Evolutionary conservation across 1,140 invertebrate genomes (phyloP).

Genomic region (Arion vulgaris): DNA sequence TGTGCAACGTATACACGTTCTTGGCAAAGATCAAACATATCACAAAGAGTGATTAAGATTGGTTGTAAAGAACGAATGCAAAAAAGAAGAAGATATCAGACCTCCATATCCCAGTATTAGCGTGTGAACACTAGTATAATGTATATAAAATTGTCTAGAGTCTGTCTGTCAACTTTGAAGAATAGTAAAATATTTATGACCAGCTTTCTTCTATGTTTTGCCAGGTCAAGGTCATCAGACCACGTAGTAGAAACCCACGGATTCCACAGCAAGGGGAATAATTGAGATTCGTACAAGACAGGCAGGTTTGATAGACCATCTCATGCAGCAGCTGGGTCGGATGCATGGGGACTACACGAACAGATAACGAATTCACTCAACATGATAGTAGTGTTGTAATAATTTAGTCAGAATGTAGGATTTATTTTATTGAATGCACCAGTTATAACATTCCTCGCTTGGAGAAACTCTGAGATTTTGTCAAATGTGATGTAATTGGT

Average conservation of each 20-base stretch:
- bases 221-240: slow-evolving; percentile 1
- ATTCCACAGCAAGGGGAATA: neutral
- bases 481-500: neutral
- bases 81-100: no score
- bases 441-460: neutral
- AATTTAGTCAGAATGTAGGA: neutral
- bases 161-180: no score
- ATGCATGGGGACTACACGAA: slow-evolving; percentile 46
- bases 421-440: neutral
- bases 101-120: no score
- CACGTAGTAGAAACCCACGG: slow-evolving; percentile 2
- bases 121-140: no score
- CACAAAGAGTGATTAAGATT: no score
- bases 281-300: slow-evolving; percentile 63
- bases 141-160: no score
- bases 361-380: neutral
- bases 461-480: neutral
- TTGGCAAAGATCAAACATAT: no score
- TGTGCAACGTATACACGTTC: no score
- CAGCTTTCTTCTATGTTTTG: no score
- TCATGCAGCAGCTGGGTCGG: slow-evolving; percentile 65
- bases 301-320: slow-evolving; percentile 65
- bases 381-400: neutral
- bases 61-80: no score
- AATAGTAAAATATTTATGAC: no score